Base-by-base conservation (phyloP, 2,113 vertebrate genomes). In the Leptodactylus fuscus region DNA sequence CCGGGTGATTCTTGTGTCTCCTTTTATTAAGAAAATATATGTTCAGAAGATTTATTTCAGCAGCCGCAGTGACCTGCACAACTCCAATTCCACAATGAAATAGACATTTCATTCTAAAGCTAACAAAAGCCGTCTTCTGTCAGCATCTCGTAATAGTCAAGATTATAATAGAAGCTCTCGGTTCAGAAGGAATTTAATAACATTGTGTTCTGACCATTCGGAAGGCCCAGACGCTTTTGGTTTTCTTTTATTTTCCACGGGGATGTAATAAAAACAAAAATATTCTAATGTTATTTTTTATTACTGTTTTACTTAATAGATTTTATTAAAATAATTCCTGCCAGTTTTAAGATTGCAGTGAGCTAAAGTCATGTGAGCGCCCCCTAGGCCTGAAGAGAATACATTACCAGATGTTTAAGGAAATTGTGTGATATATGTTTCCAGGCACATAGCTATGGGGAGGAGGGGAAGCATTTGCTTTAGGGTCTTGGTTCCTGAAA, bases 91-190 rank as follows among this genome's bases (percentile, higher is more conserved):
- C 41, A 55, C 74, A 65, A 78, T 65, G 74, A 67, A 62, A 78
- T 77, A 79, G 73, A 78, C 51, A 38, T 85, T 51, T 71, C 48
- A 80, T 85, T 53, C 65, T 51, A 36, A 58, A 41, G 67, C 22
- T 85, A 79, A 85, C 75, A 70, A 69, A 79, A 44, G 36, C 27
- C 13, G 48, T 38, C 84, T 86, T 86, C 77, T 81, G 51, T 80
- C 83, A 85, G 84, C 77, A 46, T 86, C 76, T 81, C 70, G 78
- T 86, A 86, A 86, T 86, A 73, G 83, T 48, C 38, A 1, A 53
- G 83, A 65, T 51, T 12, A 81, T 55, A 71, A 73, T 24, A 80
- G 69, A 71, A 70, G 48, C 24, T 71, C 34, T 58, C 24, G 51
- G 51, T 48, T 62, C 9, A 36, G 71, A 48, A 60, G 58, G 36